These are phyloP conservation scores for Empis stercorea DNA, from an alignment of 2,888 invertebrate species.

Conservation along the genomic window DNA sequence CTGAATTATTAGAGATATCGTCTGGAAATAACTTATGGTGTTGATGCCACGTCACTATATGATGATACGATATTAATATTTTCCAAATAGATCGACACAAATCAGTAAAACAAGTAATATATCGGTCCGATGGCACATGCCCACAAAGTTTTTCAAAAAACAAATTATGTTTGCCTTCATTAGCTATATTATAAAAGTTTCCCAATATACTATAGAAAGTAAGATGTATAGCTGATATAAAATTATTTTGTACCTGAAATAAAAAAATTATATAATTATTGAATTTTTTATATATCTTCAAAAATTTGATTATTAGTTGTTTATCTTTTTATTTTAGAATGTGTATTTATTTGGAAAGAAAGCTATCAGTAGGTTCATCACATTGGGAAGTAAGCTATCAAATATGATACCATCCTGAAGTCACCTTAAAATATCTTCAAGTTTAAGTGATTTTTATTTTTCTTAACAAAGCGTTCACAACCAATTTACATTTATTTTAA, in stretches of 20 bases:
- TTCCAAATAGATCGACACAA: conserved; percentile 78
- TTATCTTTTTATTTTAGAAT: too few species aligned
- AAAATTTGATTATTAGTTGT: background rate
- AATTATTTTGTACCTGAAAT: conserved; percentile 75
- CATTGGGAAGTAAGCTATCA: too few species aligned
- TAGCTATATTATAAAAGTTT: conserved; percentile 36
- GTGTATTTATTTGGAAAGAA: background rate
- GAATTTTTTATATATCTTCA: background rate
- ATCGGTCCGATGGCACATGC: conserved; percentile 29
- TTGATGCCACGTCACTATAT: conserved; percentile 37
- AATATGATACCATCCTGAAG: too few species aligned
- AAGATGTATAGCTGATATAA: conserved; percentile 81
- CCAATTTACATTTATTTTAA: too few species aligned
- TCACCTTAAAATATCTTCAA: too few species aligned
- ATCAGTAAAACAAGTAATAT: conserved; percentile 59
- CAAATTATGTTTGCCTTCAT: conserved; percentile 46
- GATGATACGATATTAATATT: conserved; percentile 62
- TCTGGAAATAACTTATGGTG: conserved; percentile 30
- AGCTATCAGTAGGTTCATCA: too few species aligned
- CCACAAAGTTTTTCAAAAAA: conserved; percentile 73
- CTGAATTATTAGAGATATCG: conserved; percentile 36
- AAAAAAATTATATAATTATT: too few species aligned
- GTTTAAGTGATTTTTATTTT: too few species aligned
- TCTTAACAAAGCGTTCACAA: too few species aligned
- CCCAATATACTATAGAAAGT: conserved; percentile 48